Conservation (phyloP, 2,797 vertebrate genomes). For the Falco rusticolus region DNA sequence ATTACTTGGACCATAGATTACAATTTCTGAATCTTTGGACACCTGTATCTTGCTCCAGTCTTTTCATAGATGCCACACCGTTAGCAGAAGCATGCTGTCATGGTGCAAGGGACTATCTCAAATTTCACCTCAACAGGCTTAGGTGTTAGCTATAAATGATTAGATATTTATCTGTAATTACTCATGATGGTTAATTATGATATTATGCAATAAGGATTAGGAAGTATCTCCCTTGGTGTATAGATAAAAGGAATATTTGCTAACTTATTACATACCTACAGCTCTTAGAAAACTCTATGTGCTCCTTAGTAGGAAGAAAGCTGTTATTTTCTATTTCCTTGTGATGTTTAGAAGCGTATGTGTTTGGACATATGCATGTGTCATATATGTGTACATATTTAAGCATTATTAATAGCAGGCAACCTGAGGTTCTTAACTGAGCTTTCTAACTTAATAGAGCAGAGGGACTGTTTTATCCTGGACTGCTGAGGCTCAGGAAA, state of each 20-base stretch:
- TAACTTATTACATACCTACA: neutral
- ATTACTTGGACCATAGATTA: neutral
- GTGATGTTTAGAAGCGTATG: neutral
- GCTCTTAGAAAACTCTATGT: neutral
- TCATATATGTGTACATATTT: neutral
- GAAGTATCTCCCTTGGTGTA: neutral
- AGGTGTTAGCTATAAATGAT: neutral
- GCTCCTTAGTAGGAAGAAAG: neutral
- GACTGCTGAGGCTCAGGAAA: neutral
- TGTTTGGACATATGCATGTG: neutral
- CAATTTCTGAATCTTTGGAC: neutral
- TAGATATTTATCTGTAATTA: neutral
- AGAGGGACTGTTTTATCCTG: neutral
- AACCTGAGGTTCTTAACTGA: neutral
- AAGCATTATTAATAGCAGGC: neutral
- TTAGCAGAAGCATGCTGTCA: neutral
- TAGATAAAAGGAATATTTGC: neutral
- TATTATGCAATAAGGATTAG: neutral
- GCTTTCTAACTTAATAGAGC: neutral
- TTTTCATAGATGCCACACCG: neutral
- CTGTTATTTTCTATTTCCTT: neutral
- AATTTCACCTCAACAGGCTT: neutral
- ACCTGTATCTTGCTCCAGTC: neutral
- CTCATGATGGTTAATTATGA: neutral
- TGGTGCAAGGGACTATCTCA: neutral